A percentile compares a stretch with the other conserved stretches of the same genome.
Evolutionary conservation across 1,140 invertebrate genomes (phyloP).

Genomic region (Trichonephila inaurata): DNA sequence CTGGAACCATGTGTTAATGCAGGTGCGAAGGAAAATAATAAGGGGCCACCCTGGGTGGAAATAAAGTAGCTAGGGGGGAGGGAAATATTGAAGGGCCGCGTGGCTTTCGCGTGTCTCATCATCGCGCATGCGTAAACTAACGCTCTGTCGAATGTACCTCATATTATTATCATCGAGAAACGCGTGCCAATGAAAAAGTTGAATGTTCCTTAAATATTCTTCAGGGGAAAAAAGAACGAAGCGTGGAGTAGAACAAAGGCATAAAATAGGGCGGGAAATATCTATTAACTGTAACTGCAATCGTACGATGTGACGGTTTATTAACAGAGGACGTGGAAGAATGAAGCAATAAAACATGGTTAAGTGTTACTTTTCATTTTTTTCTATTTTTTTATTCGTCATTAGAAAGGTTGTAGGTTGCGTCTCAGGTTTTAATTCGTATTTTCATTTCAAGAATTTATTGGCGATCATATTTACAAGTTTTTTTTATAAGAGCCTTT

Average conservation of each 20-base stretch:
- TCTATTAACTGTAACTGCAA: no score
- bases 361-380: no score
- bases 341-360: no score
- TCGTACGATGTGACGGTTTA: no score
- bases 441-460: no score
- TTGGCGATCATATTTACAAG: no score
- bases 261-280: neutral
- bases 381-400: no score
- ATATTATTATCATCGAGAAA: neutral
- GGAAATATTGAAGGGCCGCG: conserved; percentile 2
- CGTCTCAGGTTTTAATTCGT: no score
- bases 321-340: no score
- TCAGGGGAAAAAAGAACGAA: neutral
- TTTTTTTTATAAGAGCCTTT: no score
- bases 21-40: conserved; percentile 47
- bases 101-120: conserved; percentile 31
- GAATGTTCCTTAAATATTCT: neutral
- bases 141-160: neutral
- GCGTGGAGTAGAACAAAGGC: neutral
- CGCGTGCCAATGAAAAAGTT: neutral
- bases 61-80: neutral
- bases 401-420: no score
- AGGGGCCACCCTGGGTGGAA: conserved; percentile 32
- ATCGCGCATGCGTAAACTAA: neutral
- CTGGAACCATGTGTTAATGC: conserved; percentile 17